Evolutionary conservation across 2,888 invertebrate species (phyloP).

Genomic region (Venustoraphidia nigricollis): DNA sequence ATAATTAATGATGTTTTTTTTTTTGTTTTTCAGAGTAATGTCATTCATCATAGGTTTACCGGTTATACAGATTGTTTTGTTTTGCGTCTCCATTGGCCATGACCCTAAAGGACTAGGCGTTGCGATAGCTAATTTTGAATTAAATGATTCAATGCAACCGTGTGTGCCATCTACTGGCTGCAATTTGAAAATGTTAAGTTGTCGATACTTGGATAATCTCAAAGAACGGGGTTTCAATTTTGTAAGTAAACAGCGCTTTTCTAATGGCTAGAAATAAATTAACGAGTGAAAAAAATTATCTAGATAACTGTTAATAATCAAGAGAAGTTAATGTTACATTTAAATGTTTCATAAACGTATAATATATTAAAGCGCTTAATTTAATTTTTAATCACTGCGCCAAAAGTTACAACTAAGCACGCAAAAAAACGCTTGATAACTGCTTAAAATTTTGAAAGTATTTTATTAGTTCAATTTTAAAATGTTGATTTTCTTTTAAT

Average conservation of each 20-base stretch:
- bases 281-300: no score
- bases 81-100: slow-evolving; percentile 80
- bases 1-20: slow-evolving; percentile 6
- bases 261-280: background rate
- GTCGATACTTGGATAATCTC: slow-evolving; percentile 58
- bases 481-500: background rate
- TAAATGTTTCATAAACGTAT: no score
- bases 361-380: no score
- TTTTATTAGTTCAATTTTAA: background rate
- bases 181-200: slow-evolving; percentile 53
- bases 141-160: slow-evolving; percentile 24
- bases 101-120: slow-evolving; percentile 62
- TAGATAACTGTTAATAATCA: no score
- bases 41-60: slow-evolving; percentile 76
- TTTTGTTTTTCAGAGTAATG: slow-evolving; percentile 44
- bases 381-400: no score
- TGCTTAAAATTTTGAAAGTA: no score
- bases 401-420: no score
- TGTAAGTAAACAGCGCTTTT: slow-evolving; percentile 31
- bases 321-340: no score
- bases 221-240: slow-evolving; percentile 47
- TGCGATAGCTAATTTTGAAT: slow-evolving; percentile 70
- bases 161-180: slow-evolving; percentile 33
- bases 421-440: no score
- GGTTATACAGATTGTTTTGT: slow-evolving; percentile 70